Percentiles rank a stretch among this genome's conserved stretches.
phyloP scores from a whole-genome alignment of 2,113 vertebrate genomes.

The Notechis scutatus region DNA sequence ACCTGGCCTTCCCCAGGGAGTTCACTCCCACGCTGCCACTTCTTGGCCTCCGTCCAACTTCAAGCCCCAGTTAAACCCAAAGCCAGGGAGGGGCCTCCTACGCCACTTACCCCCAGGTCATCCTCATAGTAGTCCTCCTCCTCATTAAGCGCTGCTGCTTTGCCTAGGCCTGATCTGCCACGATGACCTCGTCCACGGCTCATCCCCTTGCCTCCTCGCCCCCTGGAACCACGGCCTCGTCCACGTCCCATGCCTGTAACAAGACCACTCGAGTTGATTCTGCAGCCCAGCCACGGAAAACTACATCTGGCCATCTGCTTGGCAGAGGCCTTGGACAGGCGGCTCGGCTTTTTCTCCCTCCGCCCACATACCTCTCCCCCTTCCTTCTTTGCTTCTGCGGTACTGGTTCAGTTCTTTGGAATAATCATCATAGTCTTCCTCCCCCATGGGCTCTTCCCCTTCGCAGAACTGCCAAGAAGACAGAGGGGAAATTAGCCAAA shows the following conservation, averaged over 20 bases:
- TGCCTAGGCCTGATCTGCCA: slow-evolving; percentile 71
- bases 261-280: neutral
- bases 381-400: slow-evolving; percentile 78
- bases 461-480: slow-evolving; percentile 75
- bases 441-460: slow-evolving; percentile 80
- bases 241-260: slow-evolving; percentile 76
- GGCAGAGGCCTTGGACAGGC: neutral
- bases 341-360: neutral
- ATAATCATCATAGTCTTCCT: slow-evolving; percentile 87
- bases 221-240: slow-evolving; percentile 67
- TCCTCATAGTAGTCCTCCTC: slow-evolving; percentile 87
- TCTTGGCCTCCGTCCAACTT: neutral
- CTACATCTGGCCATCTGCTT: neutral
- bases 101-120: slow-evolving; percentile 78
- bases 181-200: slow-evolving; percentile 73
- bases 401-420: slow-evolving; percentile 86
- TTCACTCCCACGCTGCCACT: neutral
- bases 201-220: slow-evolving; percentile 72
- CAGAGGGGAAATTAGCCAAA: accelerated
- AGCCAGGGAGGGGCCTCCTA: neutral
- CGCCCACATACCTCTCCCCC: slow-evolving; percentile 71
- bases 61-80: neutral
- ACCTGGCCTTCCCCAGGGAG: neutral
- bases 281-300: neutral
- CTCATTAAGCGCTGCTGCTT: slow-evolving; percentile 73